phyloP scores from a whole-genome alignment of 2,888 invertebrate species.

The Chromoteleia sp. region DNA sequence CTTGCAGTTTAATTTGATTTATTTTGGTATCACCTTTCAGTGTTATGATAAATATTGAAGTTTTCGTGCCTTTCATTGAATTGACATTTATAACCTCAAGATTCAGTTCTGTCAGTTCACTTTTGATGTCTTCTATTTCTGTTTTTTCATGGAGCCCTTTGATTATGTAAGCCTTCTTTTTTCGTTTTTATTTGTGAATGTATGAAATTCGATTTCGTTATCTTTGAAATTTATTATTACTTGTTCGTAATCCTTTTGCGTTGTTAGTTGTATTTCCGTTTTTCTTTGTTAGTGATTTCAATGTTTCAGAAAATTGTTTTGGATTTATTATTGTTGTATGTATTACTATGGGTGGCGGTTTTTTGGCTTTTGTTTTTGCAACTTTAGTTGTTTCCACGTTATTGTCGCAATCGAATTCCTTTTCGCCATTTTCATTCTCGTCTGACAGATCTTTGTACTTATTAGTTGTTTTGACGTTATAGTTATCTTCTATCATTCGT shows the following conservation, averaged over 20 bases:
- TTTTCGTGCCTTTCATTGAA: constrained; percentile 70
- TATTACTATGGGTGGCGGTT: constrained; percentile 6
- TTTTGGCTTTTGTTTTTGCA: too few species aligned
- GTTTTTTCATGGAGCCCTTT: constrained; percentile 64
- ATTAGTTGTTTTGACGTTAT: too few species aligned
- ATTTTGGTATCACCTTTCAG: constrained; percentile 50
- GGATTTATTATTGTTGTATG: background rate
- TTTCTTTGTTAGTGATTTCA: too few species aligned
- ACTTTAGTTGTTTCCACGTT: too few species aligned
- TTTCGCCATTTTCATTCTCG: too few species aligned
- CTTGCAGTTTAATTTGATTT: constrained; percentile 59
- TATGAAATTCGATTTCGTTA: constrained; percentile 46
- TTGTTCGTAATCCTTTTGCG: background rate
- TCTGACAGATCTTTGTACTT: too few species aligned
- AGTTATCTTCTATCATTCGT: too few species aligned
- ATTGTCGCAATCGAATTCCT: too few species aligned
- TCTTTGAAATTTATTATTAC: constrained; percentile 9
- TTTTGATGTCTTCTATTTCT: constrained; percentile 39
- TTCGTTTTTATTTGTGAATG: constrained; percentile 40
- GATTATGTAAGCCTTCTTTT: constrained; percentile 65
- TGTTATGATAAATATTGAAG: constrained; percentile 68
- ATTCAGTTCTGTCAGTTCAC: constrained; percentile 37
- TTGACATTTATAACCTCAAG: constrained; percentile 41
- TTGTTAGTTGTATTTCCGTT: constrained; percentile 10
- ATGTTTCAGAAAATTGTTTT: background rate